Conservation (phyloP, 2,113 vertebrate species). For the Anas platyrhynchos region DNA sequence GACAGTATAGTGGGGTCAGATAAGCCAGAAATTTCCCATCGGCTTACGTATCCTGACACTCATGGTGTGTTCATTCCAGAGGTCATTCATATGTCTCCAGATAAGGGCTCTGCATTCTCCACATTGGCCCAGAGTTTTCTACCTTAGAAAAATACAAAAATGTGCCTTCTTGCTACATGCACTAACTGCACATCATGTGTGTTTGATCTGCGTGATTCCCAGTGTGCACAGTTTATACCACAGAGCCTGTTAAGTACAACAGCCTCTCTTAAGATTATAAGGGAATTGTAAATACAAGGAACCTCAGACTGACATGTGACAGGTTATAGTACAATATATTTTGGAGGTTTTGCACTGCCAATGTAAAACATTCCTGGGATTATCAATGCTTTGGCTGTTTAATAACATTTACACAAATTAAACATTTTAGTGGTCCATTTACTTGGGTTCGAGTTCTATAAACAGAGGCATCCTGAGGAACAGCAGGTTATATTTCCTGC, state of each 20-base stretch:
- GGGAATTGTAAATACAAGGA: background rate
- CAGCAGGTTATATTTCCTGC: no score
- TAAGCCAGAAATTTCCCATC: background rate
- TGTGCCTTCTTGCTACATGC: background rate
- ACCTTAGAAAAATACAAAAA: background rate
- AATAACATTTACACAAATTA: background rate
- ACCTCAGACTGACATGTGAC: background rate
- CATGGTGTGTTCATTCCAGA: background rate
- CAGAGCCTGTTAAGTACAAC: background rate
- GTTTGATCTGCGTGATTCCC: background rate
- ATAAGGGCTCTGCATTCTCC: background rate
- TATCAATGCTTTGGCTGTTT: background rate
- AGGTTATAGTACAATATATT: background rate
- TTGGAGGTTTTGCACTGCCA: background rate
- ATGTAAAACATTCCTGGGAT: background rate
- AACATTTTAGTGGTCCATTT: background rate
- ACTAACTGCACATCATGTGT: background rate
- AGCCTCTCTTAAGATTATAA: background rate
- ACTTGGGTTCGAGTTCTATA: background rate
- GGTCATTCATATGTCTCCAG: background rate
- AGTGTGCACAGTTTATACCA: background rate
- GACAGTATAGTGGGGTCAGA: background rate
- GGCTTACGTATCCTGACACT: background rate
- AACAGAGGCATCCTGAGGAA: no score
- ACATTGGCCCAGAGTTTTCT: background rate